These are phyloP conservation scores for Drosophila yakuba DNA, from an alignment of 1,140 invertebrate species.

Conservation along the genomic window DNA sequence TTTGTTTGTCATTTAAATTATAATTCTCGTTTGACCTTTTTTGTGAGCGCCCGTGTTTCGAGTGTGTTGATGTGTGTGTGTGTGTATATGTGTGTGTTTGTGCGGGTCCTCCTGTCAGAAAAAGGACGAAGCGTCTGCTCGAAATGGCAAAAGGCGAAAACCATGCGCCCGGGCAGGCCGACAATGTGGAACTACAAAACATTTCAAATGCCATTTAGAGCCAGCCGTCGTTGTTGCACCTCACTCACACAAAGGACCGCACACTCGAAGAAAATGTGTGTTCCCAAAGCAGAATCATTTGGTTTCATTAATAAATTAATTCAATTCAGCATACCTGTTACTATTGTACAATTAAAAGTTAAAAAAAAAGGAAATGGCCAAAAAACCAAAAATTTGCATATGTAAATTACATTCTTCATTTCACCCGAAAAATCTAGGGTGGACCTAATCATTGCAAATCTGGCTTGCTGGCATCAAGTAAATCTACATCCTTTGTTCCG, in stretches of 20 bases:
- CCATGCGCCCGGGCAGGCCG: slow-evolving; percentile 36
- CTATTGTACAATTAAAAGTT: no score
- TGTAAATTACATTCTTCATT: background rate
- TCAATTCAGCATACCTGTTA: no score
- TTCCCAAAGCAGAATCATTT: no score
- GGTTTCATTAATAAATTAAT: no score
- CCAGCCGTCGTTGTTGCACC: slow-evolving; percentile 59
- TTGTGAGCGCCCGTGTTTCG: slow-evolving; percentile 31
- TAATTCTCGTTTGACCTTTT: slow-evolving; percentile 64
- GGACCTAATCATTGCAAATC: background rate
- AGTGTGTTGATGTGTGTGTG: slow-evolving; percentile 14
- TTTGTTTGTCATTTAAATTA: slow-evolving; percentile 65
- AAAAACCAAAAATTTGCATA: no score
- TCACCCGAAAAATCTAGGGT: background rate
- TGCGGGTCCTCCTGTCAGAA: slow-evolving; percentile 45
- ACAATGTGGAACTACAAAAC: slow-evolving; percentile 64
- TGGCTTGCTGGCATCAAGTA: background rate
- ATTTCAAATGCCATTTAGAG: slow-evolving; percentile 67
- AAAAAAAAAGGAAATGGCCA: no score
- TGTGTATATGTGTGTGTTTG: slow-evolving; percentile 28
- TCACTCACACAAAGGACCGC: slow-evolving; percentile 25
- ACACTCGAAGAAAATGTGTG: slow-evolving; percentile 11
- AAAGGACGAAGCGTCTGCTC: slow-evolving; percentile 55
- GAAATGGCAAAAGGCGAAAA: slow-evolving; percentile 58
- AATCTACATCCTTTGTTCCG: background rate